Evolutionary conservation across 1,140 invertebrate genomes (phyloP), one percentile per base, ranked within the genome.

Genomic region (Hestina assimilis): DNA sequence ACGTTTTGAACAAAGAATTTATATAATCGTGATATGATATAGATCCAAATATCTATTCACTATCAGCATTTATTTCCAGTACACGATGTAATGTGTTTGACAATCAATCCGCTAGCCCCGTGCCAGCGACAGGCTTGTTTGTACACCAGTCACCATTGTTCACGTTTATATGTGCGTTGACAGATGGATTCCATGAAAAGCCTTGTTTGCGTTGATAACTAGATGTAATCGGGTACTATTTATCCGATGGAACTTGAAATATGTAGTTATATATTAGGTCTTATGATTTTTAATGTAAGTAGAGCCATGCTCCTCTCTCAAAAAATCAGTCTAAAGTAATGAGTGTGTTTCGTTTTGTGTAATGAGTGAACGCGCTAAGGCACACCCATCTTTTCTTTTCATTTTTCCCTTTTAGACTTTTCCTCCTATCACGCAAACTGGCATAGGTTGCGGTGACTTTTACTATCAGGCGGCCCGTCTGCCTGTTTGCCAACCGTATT

Each of bases 121-220:
- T 68, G 69, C 57, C 42, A 43, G 52, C 69, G 74, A 65, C 62
- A 63, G 60, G 56, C 62, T 59, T 65, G 69, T 66, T 55, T 54
- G 43, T 33, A 46, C 41, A 56, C 58, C 47, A 50, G 47, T 50
- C 47, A 9, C 33, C 33, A 59, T 63, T 66, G 64, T 66, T 59
- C 59, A 55, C 53, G 61, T 66, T 64, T 67, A 66, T 75, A 69
- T 56, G 66, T 56, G 59, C 67, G 63, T 69, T 76, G 75, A 80
- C 73, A 76, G 73, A 76, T 78, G 75, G 72, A 69, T 73, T 56
- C 55, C 54, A 50, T 53, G 60, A 63, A 75, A 68, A 63, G 45
- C 50, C 55, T 51, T 51, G 26, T 53, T 50, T 59, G 45, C 47
- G 52, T 17, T 38, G 55, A 51, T 58, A 29, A 51, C 38, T 17